A percentile compares a stretch with the other conserved stretches of the same genome.
These are phyloP conservation scores for Neuroscelio doddi DNA, from an alignment of 2,888 invertebrate genomes.

Conservation along the genomic window DNA sequence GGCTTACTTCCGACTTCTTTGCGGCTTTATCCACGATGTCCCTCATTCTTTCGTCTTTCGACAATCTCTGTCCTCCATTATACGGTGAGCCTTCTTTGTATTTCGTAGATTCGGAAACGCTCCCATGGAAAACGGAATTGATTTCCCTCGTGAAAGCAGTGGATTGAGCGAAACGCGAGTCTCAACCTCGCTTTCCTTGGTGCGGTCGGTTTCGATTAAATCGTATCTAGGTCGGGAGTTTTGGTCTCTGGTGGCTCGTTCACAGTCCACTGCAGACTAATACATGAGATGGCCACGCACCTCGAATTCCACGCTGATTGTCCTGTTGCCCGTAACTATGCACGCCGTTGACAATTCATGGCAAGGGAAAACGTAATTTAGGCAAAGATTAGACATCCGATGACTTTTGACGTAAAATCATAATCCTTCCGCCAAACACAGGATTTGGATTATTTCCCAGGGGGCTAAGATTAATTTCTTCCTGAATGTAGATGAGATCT, in stretches of 20 bases:
- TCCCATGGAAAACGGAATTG: slow-evolving; percentile 48
- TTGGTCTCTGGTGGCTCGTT: background rate
- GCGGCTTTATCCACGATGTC: slow-evolving; percentile 28
- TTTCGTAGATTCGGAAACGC: slow-evolving; percentile 4
- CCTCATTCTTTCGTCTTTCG: slow-evolving; percentile 27
- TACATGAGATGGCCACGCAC: slow-evolving; percentile 11
- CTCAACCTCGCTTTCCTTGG: slow-evolving; percentile 5
- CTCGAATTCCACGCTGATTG: slow-evolving; percentile 8
- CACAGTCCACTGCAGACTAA: background rate
- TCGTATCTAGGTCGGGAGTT: slow-evolving; percentile 18
- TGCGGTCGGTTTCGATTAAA: slow-evolving; percentile 31
- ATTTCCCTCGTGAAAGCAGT: slow-evolving; percentile 40
- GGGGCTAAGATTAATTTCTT: too few relatives aligned
- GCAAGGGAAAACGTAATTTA: slow-evolving; percentile 17
- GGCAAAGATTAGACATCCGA: slow-evolving; percentile 16
- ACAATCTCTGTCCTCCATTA: slow-evolving; percentile 17
- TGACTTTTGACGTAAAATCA: slow-evolving; percentile 14
- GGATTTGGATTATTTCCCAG: too few relatives aligned
- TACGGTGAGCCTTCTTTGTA: slow-evolving; percentile 37
- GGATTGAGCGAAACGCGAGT: background rate
- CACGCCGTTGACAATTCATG: slow-evolving; percentile 27
- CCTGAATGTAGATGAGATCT: too few relatives aligned
- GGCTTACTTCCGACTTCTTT: slow-evolving; percentile 50
- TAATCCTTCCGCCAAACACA: background rate
- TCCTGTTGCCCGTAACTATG: slow-evolving; percentile 8